These are phyloP conservation scores for Ceyx cyanopectus DNA, from an alignment of 2,113 vertebrate genomes.

Conservation along the genomic window DNA sequence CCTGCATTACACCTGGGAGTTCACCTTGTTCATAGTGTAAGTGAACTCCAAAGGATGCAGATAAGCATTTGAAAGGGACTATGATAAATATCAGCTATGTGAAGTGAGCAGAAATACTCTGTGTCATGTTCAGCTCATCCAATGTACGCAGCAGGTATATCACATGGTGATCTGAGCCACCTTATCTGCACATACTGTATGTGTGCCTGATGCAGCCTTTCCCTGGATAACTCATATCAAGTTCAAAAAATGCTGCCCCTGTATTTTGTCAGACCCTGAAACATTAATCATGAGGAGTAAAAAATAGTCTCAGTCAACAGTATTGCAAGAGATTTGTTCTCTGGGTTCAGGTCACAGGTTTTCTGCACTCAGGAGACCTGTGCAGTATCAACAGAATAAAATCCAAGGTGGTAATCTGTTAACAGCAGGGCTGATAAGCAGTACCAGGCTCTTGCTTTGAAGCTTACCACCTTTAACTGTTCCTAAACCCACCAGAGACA, in stretches of 20 bases:
- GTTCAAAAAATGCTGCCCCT: conserved; percentile 59
- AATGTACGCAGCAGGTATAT: background rate
- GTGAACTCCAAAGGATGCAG: conserved; percentile 40
- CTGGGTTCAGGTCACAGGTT: background rate
- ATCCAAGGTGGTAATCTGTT: background rate
- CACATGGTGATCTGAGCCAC: conserved; percentile 10
- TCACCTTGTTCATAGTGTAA: background rate
- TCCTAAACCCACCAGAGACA: background rate
- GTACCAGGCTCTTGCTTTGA: background rate
- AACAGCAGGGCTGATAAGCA: background rate
- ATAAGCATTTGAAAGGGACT: conserved; percentile 58
- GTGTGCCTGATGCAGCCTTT: conserved; percentile 26
- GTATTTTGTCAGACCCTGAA: conserved; percentile 45
- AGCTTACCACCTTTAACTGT: background rate
- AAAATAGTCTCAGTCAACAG: conserved; percentile 43
- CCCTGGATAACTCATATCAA: conserved; percentile 48
- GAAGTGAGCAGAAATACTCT: conserved; percentile 22
- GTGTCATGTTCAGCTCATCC: conserved; percentile 42
- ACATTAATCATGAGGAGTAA: conserved; percentile 46
- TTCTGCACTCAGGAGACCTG: background rate
- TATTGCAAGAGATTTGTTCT: background rate
- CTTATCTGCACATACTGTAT: background rate
- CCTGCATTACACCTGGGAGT: background rate
- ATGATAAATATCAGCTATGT: conserved; percentile 60
- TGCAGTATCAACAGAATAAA: background rate